A percentile compares a stretch with the other conserved stretches of the same genome.
Evolutionary conservation across 2,797 vertebrate genomes (phyloP).

Genomic region (Chrysocyon brachyurus): DNA sequence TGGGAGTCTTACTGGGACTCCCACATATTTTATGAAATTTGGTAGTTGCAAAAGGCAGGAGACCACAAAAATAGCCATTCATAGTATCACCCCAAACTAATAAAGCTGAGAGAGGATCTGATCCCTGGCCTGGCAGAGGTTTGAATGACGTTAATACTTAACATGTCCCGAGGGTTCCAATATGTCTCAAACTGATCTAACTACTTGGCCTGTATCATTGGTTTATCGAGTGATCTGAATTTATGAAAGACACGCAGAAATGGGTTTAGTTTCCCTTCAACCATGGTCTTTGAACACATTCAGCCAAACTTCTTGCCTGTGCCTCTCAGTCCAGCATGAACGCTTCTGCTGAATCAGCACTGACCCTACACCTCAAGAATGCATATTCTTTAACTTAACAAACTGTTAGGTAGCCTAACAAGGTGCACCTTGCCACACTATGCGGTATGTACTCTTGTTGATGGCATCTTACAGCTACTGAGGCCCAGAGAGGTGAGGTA

Average conservation of each 20-base stretch:
- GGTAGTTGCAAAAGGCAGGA: neutral
- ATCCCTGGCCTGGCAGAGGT: neutral
- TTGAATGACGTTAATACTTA: neutral
- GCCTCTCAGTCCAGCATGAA: neutral
- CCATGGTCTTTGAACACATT: neutral
- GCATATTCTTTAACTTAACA: neutral
- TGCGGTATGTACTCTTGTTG: neutral
- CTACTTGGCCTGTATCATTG: neutral
- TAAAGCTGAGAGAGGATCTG: neutral
- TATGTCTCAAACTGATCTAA: neutral
- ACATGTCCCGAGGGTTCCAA: neutral
- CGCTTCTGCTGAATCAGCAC: neutral
- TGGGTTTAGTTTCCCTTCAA: neutral
- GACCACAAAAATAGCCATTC: neutral
- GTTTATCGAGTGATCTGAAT: neutral
- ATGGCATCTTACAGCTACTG: neutral
- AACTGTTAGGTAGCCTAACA: neutral
- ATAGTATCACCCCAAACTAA: neutral
- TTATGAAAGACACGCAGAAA: neutral
- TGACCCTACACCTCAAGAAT: neutral
- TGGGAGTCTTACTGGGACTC: neutral
- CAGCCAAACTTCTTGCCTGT: neutral
- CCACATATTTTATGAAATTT: neutral
- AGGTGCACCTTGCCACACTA: neutral
- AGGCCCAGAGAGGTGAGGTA: constrained; percentile 1